Evolutionary conservation across 2,888 invertebrate genomes (phyloP), one percentile per base, ranked within the genome.

Genomic region (Arenicola marina): DNA sequence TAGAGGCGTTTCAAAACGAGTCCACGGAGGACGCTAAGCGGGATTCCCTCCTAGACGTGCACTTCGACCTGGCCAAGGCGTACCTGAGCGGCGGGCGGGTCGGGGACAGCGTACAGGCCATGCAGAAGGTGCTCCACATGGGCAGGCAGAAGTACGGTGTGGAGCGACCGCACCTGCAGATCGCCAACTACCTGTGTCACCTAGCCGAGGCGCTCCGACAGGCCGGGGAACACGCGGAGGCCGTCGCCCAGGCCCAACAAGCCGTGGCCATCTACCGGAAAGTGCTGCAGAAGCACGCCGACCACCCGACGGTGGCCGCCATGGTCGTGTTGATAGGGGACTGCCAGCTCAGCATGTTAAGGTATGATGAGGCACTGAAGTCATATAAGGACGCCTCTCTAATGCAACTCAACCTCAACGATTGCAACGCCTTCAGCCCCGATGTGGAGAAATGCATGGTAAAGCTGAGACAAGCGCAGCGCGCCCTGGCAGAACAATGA

Each of bases 231-330:
- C 26, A 48, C 26, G 48, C 11, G n/a, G 7, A n/a, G 26, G 48
- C 48, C 26, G 48, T 48, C 18, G 24, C 7, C 18, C 26, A 11
- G 7, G 48, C 48, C n/a, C 7, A 11, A 11, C 18, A 48, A 24
- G 48, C 48, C 7, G n/a, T 24, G 15, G 15, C 15, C 26, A 24
- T 48, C 7, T 48, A 48, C 26, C 11, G 26, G 7, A 48, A 48
- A 24, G 48, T 48, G 48, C 48, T 48, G 48, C 11, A 48, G 48
- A 48, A 48, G 26, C 48, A 48, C 48, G 26, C 18, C n/a, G 24
- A 11, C 26, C 48, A 48, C 24, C 48, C 48, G 26, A 24, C 11
- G 7, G 24, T 24, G 7, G 48, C 26, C 18, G 48, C 48, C n/a
- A 48, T 48, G 48, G 7, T 48, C 18, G 24, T 24, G 7, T 24